Conservation (phyloP, 2,797 vertebrate species). For the Taenioides sp. region DNA sequence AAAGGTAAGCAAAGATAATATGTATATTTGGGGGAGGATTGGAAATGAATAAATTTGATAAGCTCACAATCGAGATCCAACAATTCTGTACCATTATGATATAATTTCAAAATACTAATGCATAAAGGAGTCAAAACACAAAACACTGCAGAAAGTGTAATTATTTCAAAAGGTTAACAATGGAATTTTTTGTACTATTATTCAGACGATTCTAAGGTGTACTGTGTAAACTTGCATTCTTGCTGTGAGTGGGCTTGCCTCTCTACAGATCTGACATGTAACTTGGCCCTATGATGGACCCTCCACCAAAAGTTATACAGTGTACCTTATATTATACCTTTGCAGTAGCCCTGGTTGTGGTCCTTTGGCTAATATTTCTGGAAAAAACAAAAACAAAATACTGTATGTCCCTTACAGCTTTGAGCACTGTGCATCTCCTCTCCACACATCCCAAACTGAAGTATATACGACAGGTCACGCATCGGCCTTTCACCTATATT, state of each 20-base stretch:
- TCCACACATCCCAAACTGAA: conserved; percentile 45
- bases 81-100: not conserved
- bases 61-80: not conserved
- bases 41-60: not conserved
- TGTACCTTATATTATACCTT: not conserved
- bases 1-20: not conserved
- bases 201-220: no score
- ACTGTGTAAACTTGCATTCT: no score
- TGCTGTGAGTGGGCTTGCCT: no score
- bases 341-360: not conserved
- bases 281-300: no score
- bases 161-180: no score
- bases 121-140: no score
- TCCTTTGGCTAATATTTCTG: no score
- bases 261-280: no score
- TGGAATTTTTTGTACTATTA: no score
- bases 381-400: conserved; percentile 16
- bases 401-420: conserved; percentile 12
- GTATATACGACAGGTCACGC: conserved; percentile 49
- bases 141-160: no score
- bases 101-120: no score
- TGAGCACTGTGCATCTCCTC: conserved; percentile 30
- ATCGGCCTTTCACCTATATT: conserved; percentile 55
- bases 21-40: not conserved
- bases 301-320: no score